phyloP scores from a whole-genome alignment of 2,888 invertebrate species.

The Sinodicranocentrus sp. region DNA sequence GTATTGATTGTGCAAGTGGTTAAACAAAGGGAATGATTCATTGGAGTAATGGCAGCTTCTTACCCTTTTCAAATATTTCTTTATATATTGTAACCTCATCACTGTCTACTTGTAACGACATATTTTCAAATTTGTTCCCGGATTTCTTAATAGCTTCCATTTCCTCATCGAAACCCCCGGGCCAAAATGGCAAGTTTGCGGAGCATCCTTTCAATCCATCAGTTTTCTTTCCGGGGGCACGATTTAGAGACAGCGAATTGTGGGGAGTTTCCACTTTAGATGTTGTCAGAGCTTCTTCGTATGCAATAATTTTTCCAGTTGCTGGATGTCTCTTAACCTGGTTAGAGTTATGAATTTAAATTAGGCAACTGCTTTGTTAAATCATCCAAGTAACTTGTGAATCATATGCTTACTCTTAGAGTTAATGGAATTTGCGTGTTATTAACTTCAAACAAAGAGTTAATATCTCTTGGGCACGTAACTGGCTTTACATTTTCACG shows the following conservation, averaged over 20 bases:
- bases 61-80: conserved; percentile 78
- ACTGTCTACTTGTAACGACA: conserved; percentile 43
- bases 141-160: no score
- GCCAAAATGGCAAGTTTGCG: conserved; percentile 92
- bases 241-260: conserved; percentile 88
- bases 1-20: no score
- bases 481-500: conserved; percentile 85
- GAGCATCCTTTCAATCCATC: conserved; percentile 87
- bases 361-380: no score
- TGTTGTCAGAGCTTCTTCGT: conserved; percentile 82
- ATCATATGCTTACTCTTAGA: conserved; percentile 79
- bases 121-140: conserved; percentile 26
- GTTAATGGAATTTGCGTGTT: conserved; percentile 80
- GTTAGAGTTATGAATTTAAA: neutral
- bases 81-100: conserved; percentile 68
- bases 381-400: no score
- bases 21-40: no score
- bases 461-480: conserved; percentile 81
- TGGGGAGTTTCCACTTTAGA: conserved; percentile 84
- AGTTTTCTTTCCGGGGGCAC: conserved; percentile 86
- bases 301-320: conserved; percentile 87
- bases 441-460: conserved; percentile 81
- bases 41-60: conserved; percentile 38
- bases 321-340: conserved; percentile 86
- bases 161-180: conserved; percentile 86